Base-by-base conservation (phyloP, 2,797 vertebrate genomes). In the Apogon hyalosoma region DNA sequence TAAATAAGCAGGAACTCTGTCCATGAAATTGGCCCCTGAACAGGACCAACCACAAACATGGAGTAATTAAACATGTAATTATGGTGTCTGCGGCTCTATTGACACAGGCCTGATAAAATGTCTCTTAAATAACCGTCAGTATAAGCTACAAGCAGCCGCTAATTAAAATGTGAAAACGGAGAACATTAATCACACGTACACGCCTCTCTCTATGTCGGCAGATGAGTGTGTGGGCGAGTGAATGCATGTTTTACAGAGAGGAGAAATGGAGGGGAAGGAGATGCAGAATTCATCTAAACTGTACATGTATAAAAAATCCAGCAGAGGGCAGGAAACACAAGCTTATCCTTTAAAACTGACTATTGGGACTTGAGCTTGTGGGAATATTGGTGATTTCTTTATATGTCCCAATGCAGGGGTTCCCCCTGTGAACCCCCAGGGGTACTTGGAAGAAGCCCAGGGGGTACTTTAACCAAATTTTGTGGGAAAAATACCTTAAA, bases 131-230 rank as follows among this genome's bases (percentile, higher is more conserved):
- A 84, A 65, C 49, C 13, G 21, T 63, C 54, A 36, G 54, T 19
- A 14, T 42, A 53, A 74, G 72, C 69, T 49, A 57, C 68, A 43
- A 52, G 77, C 82, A 65, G 80, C 70, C 56, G 58, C 71, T 84
- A 86, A 91, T 91, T 89, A 82, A 76, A 63, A 65, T 58, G 66
- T 67, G 72, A 63, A 80, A 80, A 82, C 4, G 15, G 69, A 72
- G 59, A 77, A 58, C 80, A 78, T 83, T 85, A 88, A 85, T 89
- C 83, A 85, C 70, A 69, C 38, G 12, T 43, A 45, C 82, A 84
- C 66, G 64, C 83, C 72, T 81, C 82, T 63, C 13, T 41, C 2
- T 28, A 61, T 85, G 88, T 90, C 73, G 84, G 84, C 63, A 60
- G 73, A 86, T 69, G 69, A 77, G 49, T 38, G 45, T 49, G 79